Evolutionary conservation across 2,888 invertebrate genomes (phyloP), one percentile per base, ranked within the genome.

Genomic region (Stenolophus ochropezus): DNA sequence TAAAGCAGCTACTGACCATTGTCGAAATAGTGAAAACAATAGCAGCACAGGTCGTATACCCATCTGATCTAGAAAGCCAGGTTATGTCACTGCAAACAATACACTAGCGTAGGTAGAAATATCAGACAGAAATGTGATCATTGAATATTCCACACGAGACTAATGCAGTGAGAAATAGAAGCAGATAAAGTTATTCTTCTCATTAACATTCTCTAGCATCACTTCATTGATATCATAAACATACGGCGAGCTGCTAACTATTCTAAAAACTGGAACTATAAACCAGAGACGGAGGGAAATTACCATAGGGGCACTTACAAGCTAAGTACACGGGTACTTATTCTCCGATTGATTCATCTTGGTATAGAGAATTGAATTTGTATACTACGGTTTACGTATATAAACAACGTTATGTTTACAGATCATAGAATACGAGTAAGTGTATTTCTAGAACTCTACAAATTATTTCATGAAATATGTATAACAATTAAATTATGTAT

Each of bases 201-300:
- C 42, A 69, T 69, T 69, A 69, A 42, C 14, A 42, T 73, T 49
- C 73, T 21, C 5, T n/a, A 14, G 18, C 73, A 49, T 49, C 49
- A 73, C n/a, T 73, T 73, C 73, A 73, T 69, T 69, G 69, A 69
- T 73, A 73, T 73, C 47, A 49, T 73, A 73, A 73, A 49, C 23
- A 61, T 61, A 14, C 23, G 23, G 14, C 3, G 33, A n/a, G 27
- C 27, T 18, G 33, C 18, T 69, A 6, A 16, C 27, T 33, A 27
- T 16, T 69, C 8, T 33, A 33, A 14, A 33, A 69, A 27, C 65
- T 69, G 27, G 65, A 18, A n/a, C 33, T 69, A 69, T 69, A 69
- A 33, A 27, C 65, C 33, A 69, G 65, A 5, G 65, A 20, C 33
- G 42, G 18, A 16, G 2, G 20, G 6, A 20, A 2, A 20, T 56